A percentile compares a stretch with the other conserved stretches of the same genome.
Conservation (phyloP, 2,113 vertebrate genomes). For the Grammomys dolichurus region DNA sequence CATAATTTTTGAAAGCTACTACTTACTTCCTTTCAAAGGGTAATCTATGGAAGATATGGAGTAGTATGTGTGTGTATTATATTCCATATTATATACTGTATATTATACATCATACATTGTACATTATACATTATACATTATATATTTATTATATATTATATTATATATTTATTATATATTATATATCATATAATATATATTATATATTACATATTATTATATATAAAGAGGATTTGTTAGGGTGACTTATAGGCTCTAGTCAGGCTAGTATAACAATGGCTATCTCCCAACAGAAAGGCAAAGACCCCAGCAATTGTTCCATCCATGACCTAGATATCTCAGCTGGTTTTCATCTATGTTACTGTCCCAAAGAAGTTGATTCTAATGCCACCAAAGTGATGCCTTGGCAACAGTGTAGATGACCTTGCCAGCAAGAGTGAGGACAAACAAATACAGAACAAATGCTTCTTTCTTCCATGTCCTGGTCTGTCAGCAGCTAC, state of each 20-base stretch:
- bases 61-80: too few relatives aligned
- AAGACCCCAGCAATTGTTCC: not conserved
- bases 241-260: not conserved
- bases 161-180: not conserved
- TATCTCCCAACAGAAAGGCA: not conserved
- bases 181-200: not conserved
- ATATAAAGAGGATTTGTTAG: not conserved
- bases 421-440: not conserved
- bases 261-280: not conserved
- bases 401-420: not conserved
- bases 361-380: not conserved
- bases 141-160: too few relatives aligned
- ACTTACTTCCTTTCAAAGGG: not conserved
- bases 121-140: not conserved
- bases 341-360: not conserved
- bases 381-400: not conserved
- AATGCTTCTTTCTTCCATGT: not conserved
- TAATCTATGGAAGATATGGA: not conserved
- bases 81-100: too few relatives aligned
- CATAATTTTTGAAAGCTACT: slow-evolving; percentile 52
- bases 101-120: too few relatives aligned
- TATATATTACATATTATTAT: not conserved
- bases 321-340: not conserved
- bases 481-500: not conserved
- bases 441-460: not conserved